A percentile compares a stretch with the other conserved stretches of the same genome.
These are phyloP conservation scores for Disparrhopalites patrizii DNA, from an alignment of 2,888 invertebrate genomes.

Conservation along the genomic window DNA sequence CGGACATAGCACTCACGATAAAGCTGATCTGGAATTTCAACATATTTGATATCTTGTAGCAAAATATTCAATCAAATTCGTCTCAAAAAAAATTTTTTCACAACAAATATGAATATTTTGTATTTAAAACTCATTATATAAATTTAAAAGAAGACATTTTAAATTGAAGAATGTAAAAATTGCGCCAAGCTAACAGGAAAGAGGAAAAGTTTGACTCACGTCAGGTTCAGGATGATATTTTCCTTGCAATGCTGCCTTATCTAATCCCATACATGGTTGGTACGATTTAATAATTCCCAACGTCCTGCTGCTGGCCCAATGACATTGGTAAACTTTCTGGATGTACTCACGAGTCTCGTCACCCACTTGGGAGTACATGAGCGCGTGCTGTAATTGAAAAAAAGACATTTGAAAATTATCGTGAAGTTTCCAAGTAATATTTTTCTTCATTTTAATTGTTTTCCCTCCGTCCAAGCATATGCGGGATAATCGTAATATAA, in stretches of 20 bases:
- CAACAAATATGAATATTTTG: not conserved
- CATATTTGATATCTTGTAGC: not conserved
- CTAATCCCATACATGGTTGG: conserved; percentile 45
- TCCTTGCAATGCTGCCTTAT: conserved; percentile 35
- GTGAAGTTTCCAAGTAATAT: too few relatives aligned
- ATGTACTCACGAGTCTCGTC: conserved; percentile 47
- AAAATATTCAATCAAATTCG: not conserved
- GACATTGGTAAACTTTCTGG: conserved; percentile 47
- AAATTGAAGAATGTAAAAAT: too few relatives aligned
- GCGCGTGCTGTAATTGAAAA: conserved; percentile 22
- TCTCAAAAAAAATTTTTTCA: not conserved
- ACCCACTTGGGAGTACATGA: conserved; percentile 25
- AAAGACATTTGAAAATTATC: too few relatives aligned
- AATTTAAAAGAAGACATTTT: too few relatives aligned
- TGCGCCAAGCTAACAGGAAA: too few relatives aligned
- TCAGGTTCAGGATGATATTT: conserved; percentile 49
- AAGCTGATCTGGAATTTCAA: conserved; percentile 44
- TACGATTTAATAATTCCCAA: conserved; percentile 31
- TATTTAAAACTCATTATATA: too few relatives aligned
- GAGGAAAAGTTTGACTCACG: conserved; percentile 42
- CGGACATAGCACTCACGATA: conserved; percentile 51
- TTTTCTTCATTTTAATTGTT: too few relatives aligned
- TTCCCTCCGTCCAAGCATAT: not conserved
- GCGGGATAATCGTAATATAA: too few relatives aligned
- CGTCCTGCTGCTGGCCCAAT: conserved; percentile 43